Conservation (phyloP, 2,888 invertebrate genomes). For the Oxytorus armatus region DNA sequence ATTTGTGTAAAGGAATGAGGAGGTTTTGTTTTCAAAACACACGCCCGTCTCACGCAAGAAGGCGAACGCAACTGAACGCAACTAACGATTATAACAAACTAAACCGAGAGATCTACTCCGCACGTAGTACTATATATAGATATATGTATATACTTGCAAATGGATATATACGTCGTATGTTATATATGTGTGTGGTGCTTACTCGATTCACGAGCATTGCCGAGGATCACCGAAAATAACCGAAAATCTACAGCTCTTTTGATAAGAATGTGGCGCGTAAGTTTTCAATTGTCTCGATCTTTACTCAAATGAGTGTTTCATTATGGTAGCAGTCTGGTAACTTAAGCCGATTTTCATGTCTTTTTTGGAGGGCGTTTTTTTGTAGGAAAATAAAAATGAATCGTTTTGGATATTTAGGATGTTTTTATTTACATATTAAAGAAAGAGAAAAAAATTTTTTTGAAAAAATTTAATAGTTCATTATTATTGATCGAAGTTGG, state of each 20-base stretch:
- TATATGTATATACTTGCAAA: slow-evolving; percentile 6
- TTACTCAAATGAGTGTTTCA: slow-evolving; percentile 32
- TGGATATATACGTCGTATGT: no score
- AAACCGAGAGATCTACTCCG: slow-evolving; percentile 66
- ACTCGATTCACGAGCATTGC: slow-evolving; percentile 48
- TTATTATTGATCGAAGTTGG: no score
- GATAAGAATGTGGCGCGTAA: slow-evolving; percentile 12
- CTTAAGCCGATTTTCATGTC: no score
- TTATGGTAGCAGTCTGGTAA: no score
- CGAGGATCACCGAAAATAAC: slow-evolving; percentile 52
- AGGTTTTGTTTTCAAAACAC: slow-evolving; percentile 31
- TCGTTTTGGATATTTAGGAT: no score
- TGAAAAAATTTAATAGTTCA: no score
- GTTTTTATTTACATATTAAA: no score
- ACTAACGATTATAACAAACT: slow-evolving; percentile 70
- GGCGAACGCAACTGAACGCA: slow-evolving; percentile 70
- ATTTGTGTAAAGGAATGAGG: no score
- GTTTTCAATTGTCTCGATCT: slow-evolving; percentile 8
- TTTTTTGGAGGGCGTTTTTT: no score
- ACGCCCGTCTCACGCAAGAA: slow-evolving; percentile 64
- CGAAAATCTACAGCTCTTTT: slow-evolving; percentile 2
- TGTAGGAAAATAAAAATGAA: no score
- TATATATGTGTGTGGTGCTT: background rate
- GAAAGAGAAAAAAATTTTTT: no score
- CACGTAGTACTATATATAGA: slow-evolving; percentile 53